These are phyloP conservation scores for Drosophila antonietae DNA, from an alignment of 2,888 invertebrate species.

Conservation along the genomic window DNA sequence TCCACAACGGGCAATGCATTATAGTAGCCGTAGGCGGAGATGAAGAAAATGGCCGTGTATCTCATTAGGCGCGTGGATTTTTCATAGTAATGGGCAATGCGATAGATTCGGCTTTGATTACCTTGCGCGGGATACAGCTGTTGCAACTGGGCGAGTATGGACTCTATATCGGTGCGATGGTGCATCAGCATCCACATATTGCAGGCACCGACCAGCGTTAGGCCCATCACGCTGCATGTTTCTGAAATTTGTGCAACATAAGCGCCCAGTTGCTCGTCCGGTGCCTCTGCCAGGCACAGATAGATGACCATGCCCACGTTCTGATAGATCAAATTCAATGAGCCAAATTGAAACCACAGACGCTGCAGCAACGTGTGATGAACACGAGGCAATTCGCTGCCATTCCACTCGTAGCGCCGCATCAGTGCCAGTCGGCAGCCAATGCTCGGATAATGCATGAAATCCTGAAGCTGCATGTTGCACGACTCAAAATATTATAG, in stretches of 20 bases:
- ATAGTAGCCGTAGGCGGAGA: constrained; percentile 62
- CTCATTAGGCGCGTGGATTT: constrained; percentile 63
- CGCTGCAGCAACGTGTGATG: constrained; percentile 13
- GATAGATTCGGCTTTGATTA: constrained; percentile 28
- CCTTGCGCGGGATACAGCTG: constrained; percentile 6
- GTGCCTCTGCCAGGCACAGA: constrained; percentile 36
- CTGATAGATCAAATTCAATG: constrained; percentile 68
- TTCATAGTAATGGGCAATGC: constrained; percentile 54
- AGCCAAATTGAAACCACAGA: constrained; percentile 56
- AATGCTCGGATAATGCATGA: constrained; percentile 74
- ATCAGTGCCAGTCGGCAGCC: constrained; percentile 60
- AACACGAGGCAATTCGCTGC: constrained; percentile 7
- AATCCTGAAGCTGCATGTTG: constrained; percentile 61
- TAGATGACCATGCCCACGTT: constrained; percentile 68
- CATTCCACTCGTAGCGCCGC: constrained; percentile 58
- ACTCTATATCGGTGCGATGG: constrained; percentile 56
- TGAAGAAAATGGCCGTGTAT: constrained; percentile 55
- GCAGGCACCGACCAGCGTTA: constrained; percentile 59
- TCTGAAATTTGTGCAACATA: constrained; percentile 58
- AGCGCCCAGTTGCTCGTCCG: constrained; percentile 9
- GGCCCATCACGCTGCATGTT: constrained; percentile 66
- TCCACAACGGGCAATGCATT: constrained; percentile 69
- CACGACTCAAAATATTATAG: constrained; percentile 1
- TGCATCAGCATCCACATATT: constrained; percentile 69
- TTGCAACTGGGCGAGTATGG: constrained; percentile 52